Base-by-base conservation (phyloP, 2,113 vertebrate genomes). In the Diphyllodes magnificus region DNA sequence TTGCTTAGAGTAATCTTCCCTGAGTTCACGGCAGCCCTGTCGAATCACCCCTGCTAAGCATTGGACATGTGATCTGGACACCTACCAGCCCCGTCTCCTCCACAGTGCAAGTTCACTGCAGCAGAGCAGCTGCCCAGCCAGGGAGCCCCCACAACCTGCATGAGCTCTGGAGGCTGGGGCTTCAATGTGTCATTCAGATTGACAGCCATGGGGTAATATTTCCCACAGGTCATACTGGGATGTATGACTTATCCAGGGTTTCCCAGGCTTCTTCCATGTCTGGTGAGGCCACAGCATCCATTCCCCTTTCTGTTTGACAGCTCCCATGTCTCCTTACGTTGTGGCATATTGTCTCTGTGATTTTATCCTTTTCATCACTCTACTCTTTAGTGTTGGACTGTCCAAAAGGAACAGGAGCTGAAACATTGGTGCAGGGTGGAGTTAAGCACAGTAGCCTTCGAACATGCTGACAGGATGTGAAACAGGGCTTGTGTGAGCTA, bases 131-230 rank as follows among this genome's bases (percentile, higher is more conserved):
- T 4, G 1, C 54, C 40, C 1, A 2, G 15, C 40, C n/a, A 2
- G 16, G n/a, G 22, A 66, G 18, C 5, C 23, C 19, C 21, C 42
- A 21, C 31, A 59, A 2, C 42, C 49, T 0, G 0, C 35, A 20
- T 0, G 0, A 40, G 57, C 35, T 30, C 18, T 45, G 54, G 40
- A 30, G 40, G 18, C 54, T 19, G 45, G 24, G 35, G 10, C 64
- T 56, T 51, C 59, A 39, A 1, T 0, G 0, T 51, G 24, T 47
- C 1, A 0, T 21, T 64, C 40, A 60, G 15, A 27, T 60, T 56
- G 60, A 68, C 33, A 73, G 59, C 35, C 37, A 28, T 21, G 18
- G 23, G 49, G 15, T 15, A 63, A 3, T 25, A 19, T 45, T 72
- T 64, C 44, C 54, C 53, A 64, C 11, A 15, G 27, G 40, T 7